Conservation (phyloP, 1,140 invertebrate genomes). For the Atopsyche davidsoni region DNA sequence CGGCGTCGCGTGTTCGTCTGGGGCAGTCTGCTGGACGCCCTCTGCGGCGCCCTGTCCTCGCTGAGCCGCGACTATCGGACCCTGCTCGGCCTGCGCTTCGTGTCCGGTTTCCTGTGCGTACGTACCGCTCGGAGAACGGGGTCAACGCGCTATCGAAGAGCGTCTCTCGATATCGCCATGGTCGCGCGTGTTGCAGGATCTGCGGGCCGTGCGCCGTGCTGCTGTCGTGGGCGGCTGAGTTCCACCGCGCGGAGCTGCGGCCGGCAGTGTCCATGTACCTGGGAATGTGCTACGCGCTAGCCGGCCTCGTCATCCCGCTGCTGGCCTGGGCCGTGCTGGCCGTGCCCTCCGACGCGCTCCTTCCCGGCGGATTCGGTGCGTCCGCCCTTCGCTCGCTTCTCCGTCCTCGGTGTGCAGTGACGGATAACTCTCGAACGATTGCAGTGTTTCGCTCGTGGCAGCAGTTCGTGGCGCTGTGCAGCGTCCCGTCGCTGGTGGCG, state of each 20-base stretch:
- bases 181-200: conserved; percentile 1
- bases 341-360: conserved; percentile 34
- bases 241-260: conserved; percentile 56
- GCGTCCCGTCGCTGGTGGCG: conserved; percentile 59
- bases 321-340: conserved; percentile 51
- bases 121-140: too few relatives aligned
- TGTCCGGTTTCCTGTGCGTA: conserved; percentile 72
- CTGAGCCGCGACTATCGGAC: conserved; percentile 64
- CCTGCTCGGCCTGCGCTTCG: conserved; percentile 66
- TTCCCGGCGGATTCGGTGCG: conserved; percentile 36
- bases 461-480: conserved; percentile 60
- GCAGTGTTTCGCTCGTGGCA: conserved; percentile 66
- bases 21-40: conserved; percentile 61
- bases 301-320: conserved; percentile 47
- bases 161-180: not conserved
- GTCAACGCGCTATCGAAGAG: too few relatives aligned
- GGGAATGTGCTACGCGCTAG: conserved; percentile 56
- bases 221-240: conserved; percentile 63
- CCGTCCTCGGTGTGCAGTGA: not conserved
- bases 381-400: not conserved
- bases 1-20: conserved; percentile 63
- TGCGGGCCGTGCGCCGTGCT: conserved; percentile 66
- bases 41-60: conserved; percentile 60
- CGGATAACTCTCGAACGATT: conserved; percentile 17
- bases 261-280: conserved; percentile 56